Base-by-base conservation (phyloP, 2,113 vertebrate species). In the Anarhynchus alexandrinus region DNA sequence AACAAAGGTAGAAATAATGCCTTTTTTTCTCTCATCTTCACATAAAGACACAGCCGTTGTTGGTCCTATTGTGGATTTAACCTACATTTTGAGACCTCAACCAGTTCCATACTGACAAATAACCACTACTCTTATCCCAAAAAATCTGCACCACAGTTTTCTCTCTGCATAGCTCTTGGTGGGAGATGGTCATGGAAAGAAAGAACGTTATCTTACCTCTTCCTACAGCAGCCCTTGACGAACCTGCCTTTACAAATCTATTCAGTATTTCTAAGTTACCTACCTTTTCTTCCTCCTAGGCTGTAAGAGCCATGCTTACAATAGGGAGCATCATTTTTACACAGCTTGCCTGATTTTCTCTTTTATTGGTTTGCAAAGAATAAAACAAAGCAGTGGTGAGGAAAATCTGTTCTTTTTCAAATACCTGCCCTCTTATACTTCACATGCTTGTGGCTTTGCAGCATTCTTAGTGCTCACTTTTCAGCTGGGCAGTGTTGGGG, bases 341-440 rank as follows among this genome's bases (percentile, higher is more conserved):
- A 71, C 76, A 88, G 83, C 59, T 90, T 82, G 55, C 54, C 82
- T 65, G 83, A 91, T 90, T 89, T 85, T 80, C 64, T 78, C 55
- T 89, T 95, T 88, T 88, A 74, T 78, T 82, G 76, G 43, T 62
- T 91, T 88, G 61, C 52, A 84, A 92, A 92, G 82, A 94, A 79
- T 91, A 91, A 92, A 97, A 81, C 47, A 83, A 70, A 80, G 21
- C 3, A 5, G 43, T 55, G 42, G 18, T 1, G 1, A 92, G 77
- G 15, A 90, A 96, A 79, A 82, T 34, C 23, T 86, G 18, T 65
- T 89, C 61, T 66, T 88, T 83, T 78, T 84, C 55, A 90, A 74
- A 73, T 40, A 59, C 25, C 8, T 90, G 32, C 8, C 27, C 32
- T 73, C 23, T 84, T 70, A 51, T 7, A 34, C 4, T 66, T 88